Percentiles rank a stretch among this genome's conserved stretches.
These are phyloP conservation scores for Montipora capricornis DNA, from an alignment of 64 coral and sea anemone genomes.

Conservation along the genomic window DNA sequence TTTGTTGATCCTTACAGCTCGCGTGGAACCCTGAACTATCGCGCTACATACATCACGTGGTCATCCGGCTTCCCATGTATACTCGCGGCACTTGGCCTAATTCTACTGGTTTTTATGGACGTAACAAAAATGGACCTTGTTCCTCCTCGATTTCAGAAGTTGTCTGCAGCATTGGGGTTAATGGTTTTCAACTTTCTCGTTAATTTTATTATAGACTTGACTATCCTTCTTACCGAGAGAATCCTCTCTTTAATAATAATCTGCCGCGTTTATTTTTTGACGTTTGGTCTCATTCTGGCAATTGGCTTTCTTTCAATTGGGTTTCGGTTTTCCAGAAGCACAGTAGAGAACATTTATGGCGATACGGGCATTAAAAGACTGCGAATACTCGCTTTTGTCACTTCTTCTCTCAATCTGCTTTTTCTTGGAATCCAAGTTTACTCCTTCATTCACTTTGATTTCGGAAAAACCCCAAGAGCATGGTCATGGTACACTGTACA, in stretches of 20 bases:
- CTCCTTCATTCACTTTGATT: slow-evolving; percentile 11
- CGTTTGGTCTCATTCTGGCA: slow-evolving; percentile 56
- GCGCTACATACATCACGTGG: slow-evolving; percentile 33
- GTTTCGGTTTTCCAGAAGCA: slow-evolving; percentile 38
- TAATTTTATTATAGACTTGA: slow-evolving; percentile 36
- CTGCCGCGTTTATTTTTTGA: slow-evolving; percentile 62
- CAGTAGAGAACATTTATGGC: neutral
- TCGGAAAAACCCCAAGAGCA: neutral
- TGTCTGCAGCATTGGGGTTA: slow-evolving; percentile 3
- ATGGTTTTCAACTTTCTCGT: slow-evolving; percentile 31
- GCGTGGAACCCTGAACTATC: neutral
- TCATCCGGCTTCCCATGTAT: slow-evolving; percentile 69
- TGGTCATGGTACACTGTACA: slow-evolving; percentile 77
- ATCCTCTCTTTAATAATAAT: slow-evolving; percentile 27
- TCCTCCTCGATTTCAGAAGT: slow-evolving; percentile 75
- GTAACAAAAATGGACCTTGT: slow-evolving; percentile 45
- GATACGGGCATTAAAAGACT: slow-evolving; percentile 34
- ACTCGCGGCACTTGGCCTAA: slow-evolving; percentile 44
- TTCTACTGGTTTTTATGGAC: slow-evolving; percentile 65
- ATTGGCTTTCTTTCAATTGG: slow-evolving; percentile 53
- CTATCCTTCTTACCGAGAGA: neutral
- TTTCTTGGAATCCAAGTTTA: slow-evolving; percentile 58
- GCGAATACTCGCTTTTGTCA: slow-evolving; percentile 25
- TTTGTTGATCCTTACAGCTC: slow-evolving; percentile 75
- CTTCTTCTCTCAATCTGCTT: slow-evolving; percentile 16